phyloP scores from a whole-genome alignment of 2,113 vertebrate genomes.

The Gymnobelideus leadbeateri region DNA sequence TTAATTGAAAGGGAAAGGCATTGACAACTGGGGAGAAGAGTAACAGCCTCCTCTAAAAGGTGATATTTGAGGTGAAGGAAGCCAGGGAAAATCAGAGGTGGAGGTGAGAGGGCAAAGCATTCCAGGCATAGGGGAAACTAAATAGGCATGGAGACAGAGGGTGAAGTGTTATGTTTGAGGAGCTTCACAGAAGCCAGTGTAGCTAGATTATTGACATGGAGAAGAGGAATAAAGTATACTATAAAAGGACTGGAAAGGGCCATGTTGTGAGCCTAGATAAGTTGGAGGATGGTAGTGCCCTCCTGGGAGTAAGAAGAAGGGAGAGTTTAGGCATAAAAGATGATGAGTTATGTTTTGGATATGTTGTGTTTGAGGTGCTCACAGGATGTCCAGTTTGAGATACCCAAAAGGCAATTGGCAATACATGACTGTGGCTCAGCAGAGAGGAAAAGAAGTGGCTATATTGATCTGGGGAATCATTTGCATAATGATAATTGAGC shows the following conservation, averaged over 20 bases:
- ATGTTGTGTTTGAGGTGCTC: no score
- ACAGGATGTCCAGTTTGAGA: no score
- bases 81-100: not conserved
- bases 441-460: no score
- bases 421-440: no score
- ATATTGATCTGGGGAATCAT: no score
- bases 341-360: not conserved
- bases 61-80: not conserved
- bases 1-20: not conserved
- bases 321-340: accelerated
- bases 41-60: not conserved
- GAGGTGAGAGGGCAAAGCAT: not conserved
- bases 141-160: not conserved
- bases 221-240: not conserved
- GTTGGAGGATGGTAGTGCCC: not conserved
- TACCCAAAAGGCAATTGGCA: no score
- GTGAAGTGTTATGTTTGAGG: not conserved
- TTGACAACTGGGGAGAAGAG: not conserved
- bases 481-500: no score
- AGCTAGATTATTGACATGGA: not conserved
- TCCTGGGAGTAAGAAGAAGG: not conserved
- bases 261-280: not conserved
- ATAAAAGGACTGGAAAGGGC: not conserved
- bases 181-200: no score
- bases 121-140: not conserved